These are phyloP conservation scores for Rhadinocentrus ornatus DNA, from an alignment of 2,797 vertebrate species.

Conservation along the genomic window DNA sequence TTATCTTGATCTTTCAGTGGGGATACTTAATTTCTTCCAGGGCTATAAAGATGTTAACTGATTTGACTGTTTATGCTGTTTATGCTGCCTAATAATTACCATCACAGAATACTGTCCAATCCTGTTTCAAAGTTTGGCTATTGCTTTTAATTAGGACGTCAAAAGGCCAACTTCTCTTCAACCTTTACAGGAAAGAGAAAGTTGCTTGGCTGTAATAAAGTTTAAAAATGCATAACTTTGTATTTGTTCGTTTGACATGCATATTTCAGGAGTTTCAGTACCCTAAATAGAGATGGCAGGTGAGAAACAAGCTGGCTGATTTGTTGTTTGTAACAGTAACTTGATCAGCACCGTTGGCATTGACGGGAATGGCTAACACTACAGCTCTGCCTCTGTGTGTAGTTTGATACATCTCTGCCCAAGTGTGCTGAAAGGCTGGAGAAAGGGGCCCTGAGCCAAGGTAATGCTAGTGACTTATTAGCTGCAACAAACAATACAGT, in stretches of 20 bases:
- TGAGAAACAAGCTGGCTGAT: slow-evolving; percentile 2
- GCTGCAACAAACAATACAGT: slow-evolving; percentile 62
- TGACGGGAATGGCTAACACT: slow-evolving; percentile 26
- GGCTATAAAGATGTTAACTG: neutral
- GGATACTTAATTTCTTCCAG: neutral
- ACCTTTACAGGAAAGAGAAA: neutral
- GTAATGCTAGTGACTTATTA: slow-evolving; percentile 23
- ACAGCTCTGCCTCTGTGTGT: slow-evolving; percentile 36
- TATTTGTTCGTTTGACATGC: neutral
- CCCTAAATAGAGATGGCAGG: neutral
- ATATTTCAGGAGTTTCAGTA: neutral
- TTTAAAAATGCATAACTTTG: slow-evolving; percentile 10
- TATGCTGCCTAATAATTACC: slow-evolving; percentile 17
- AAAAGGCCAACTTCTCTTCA: slow-evolving; percentile 1
- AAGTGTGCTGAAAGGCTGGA: slow-evolving; percentile 49
- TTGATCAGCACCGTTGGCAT: slow-evolving; percentile 17
- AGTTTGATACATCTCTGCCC: slow-evolving; percentile 50
- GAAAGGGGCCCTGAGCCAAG: slow-evolving; percentile 48
- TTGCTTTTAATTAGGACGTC: slow-evolving; percentile 2
- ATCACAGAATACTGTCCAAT: slow-evolving; percentile 5
- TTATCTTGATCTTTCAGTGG: neutral
- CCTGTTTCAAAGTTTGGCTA: slow-evolving; percentile 2
- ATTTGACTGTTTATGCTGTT: neutral
- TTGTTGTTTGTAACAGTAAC: slow-evolving; percentile 3
- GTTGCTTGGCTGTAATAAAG: neutral